Base-by-base conservation (phyloP, 2,888 invertebrate species). In the Bimastos eiseni region DNA sequence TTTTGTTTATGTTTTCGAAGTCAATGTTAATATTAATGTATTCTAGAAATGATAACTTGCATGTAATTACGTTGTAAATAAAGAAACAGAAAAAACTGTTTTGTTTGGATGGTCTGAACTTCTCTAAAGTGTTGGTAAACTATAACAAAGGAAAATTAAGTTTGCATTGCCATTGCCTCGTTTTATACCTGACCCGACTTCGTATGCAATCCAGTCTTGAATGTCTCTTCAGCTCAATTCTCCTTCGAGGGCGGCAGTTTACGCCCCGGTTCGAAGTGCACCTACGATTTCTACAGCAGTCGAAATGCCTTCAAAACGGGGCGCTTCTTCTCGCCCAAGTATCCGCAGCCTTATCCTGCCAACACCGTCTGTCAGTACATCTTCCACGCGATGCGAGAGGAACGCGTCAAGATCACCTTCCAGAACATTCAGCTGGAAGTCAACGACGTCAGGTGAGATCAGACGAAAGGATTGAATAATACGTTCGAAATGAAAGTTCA, bases 271-370 rank as follows among this genome's bases (percentile, higher is more conserved):
- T 93, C 94, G 6, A 92, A 93, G 55, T 95, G 95, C 92, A 93
- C 93, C 30, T 94, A 94, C 91, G 93, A 93, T 90, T 94, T 94
- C 90, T 92, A 93, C 91, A 94, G 93, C 91, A 91, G 92, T 90
- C 93, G 93, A 90, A 93, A 93, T 86, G 93, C 91, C 44, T 93
- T 92, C 15, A 93, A 93, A 88, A 91, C 92, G 33, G 94, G 94
- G 30, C 92, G 93, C 44, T 94, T 95, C 91, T 95, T 94, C 93
- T 94, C 95, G 0, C 94, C 94, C 0, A 91, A 92, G 90, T 95
- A 94, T 92, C 95, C 95, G 33, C 95, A 95, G 92, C 94, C 94
- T 86, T 95, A 95, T 92, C 95, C 95, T 0, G 92, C 94, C 36
- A 93, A 93, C 91, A 93, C 94, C 21, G 93, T 93, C 91, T 95